Evolutionary conservation across 2,113 vertebrate species (phyloP).

Genomic region (Leucopternis melanops): DNA sequence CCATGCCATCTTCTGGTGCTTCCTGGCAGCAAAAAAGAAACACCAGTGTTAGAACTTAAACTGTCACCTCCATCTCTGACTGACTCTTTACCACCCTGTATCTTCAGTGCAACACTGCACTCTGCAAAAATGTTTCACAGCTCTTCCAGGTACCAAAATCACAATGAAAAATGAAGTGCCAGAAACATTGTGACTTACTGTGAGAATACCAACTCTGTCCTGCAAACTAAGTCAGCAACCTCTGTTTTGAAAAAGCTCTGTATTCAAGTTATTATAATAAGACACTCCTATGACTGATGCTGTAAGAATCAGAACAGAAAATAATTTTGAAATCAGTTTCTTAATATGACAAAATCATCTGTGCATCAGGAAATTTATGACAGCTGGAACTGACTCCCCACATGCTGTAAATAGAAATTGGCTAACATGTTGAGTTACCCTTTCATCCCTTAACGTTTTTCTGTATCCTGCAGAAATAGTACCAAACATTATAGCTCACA

Average conservation of each 20-base stretch:
- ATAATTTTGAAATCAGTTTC: neutral
- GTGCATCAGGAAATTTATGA: neutral
- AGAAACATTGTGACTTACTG: neutral
- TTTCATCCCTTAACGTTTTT: neutral
- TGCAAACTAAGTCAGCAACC: neutral
- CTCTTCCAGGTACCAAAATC: neutral
- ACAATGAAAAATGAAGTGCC: neutral
- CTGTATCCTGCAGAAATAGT: neutral
- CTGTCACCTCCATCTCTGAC: slow-evolving; percentile 7
- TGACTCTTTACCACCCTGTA: neutral
- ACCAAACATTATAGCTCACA: neutral
- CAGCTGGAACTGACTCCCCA: neutral
- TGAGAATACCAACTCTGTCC: neutral
- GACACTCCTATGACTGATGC: neutral
- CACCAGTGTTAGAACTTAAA: slow-evolving; percentile 18
- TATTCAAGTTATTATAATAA: neutral
- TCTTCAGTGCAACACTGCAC: neutral
- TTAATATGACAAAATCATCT: neutral
- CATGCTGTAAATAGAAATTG: neutral
- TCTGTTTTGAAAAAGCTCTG: neutral
- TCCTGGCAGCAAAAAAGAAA: slow-evolving; percentile 66
- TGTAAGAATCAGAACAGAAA: neutral
- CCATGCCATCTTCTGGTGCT: slow-evolving; percentile 86
- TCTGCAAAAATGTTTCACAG: neutral
- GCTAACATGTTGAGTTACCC: neutral